phyloP scores from a whole-genome alignment of 1,140 invertebrate genomes.

The Cyclargus thomasi region DNA sequence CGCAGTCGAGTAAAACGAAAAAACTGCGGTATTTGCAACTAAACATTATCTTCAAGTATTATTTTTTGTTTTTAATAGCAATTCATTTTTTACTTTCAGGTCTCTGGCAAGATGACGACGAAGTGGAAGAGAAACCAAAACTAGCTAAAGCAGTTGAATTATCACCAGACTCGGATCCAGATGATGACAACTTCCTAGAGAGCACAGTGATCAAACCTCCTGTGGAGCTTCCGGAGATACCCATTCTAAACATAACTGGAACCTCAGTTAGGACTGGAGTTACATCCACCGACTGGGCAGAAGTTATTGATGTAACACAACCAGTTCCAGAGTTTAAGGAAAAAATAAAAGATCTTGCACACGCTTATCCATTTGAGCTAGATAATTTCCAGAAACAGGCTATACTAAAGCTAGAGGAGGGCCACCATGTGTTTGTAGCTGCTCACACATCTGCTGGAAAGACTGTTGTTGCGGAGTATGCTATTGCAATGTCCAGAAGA shows the following conservation, averaged over 20 bases:
- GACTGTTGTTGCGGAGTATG: slow-evolving; percentile 99
- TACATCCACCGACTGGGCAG: slow-evolving; percentile 86
- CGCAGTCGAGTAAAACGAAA: too few relatives aligned
- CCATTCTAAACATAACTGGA: slow-evolving; percentile 51
- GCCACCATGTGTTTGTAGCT: slow-evolving; percentile 97
- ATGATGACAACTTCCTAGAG: slow-evolving; percentile 61
- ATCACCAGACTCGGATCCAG: slow-evolving; percentile 28
- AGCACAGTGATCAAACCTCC: slow-evolving; percentile 52
- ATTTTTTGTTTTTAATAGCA: too few relatives aligned
- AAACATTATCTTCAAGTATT: too few relatives aligned
- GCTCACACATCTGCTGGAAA: slow-evolving; percentile 99
- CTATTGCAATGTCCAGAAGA: slow-evolving; percentile 93
- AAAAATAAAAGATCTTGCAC: slow-evolving; percentile 89
- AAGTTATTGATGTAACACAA: slow-evolving; percentile 86
- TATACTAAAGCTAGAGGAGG: slow-evolving; percentile 94
- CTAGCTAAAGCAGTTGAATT: slow-evolving; percentile 32
- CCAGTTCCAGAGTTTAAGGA: slow-evolving; percentile 90
- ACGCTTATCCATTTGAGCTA: slow-evolving; percentile 93
- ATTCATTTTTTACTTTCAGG: slow-evolving; percentile 30
- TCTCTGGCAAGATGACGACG: slow-evolving; percentile 63
- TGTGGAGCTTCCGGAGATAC: slow-evolving; percentile 61
- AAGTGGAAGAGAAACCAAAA: slow-evolving; percentile 34
- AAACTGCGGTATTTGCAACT: too few relatives aligned
- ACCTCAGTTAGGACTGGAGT: slow-evolving; percentile 41
- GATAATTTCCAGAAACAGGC: slow-evolving; percentile 99